Evolutionary conservation across 1,140 invertebrate species (phyloP).

Genomic region (Ceratoteleas bidentatus): DNA sequence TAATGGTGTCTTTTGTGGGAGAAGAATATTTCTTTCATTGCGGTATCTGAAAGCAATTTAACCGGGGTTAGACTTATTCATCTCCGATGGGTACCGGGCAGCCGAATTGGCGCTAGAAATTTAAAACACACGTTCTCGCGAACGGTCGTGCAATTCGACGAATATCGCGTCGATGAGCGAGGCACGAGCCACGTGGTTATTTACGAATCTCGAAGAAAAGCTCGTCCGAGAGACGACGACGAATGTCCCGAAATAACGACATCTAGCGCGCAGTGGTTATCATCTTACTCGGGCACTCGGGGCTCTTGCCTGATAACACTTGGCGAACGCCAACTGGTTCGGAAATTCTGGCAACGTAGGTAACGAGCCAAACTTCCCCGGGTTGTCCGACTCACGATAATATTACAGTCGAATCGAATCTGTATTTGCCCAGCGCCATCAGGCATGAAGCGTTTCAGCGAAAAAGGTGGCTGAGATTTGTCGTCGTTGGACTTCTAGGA

Average conservation of each 20-base stretch:
- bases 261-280: slow-evolving; percentile 51
- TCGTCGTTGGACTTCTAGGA: background rate
- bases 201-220: slow-evolving; percentile 40
- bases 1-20: no score
- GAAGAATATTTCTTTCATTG: no score
- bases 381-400: slow-evolving; percentile 44
- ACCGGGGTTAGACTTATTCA: no score
- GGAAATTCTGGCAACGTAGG: slow-evolving; percentile 48
- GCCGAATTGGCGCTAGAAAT: background rate
- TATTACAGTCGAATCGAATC: slow-evolving; percentile 38
- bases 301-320: slow-evolving; percentile 40
- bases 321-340: slow-evolving; percentile 29
- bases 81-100: no score
- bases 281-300: slow-evolving; percentile 33
- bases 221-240: slow-evolving; percentile 30
- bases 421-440: slow-evolving; percentile 20
- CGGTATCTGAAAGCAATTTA: no score
- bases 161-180: slow-evolving; percentile 20
- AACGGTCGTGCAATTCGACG: slow-evolving; percentile 2
- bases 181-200: slow-evolving; percentile 48
- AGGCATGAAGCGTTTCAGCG: slow-evolving; percentile 13
- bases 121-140: slow-evolving; percentile 1
- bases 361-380: slow-evolving; percentile 54
- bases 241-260: slow-evolving; percentile 51
- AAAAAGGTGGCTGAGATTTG: slow-evolving; percentile 14